Conservation (phyloP, 2,888 invertebrate genomes). For the Dolichopus griseipennis region DNA sequence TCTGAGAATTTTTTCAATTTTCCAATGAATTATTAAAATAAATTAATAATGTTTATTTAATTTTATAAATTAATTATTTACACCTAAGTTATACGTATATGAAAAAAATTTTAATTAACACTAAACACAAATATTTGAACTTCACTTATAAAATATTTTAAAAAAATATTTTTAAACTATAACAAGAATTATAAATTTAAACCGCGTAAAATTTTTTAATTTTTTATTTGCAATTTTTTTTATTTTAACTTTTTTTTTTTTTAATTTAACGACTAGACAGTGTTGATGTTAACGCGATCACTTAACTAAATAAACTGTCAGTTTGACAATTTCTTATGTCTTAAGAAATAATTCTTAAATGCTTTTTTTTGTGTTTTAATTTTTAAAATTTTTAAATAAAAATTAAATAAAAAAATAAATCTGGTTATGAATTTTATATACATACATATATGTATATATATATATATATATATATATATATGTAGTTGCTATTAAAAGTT, state of each 20-base stretch:
- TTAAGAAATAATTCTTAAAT: not conserved
- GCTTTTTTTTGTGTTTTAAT: not conserved
- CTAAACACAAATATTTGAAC: not conserved
- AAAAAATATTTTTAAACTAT: not conserved
- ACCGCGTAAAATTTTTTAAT: too few relatives aligned
- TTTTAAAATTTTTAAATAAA: too few relatives aligned
- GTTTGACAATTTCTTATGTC: not conserved
- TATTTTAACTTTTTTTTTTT: not conserved
- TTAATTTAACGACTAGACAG: too few relatives aligned
- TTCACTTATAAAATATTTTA: not conserved
- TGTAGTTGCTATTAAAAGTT: too few relatives aligned
- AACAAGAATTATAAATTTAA: too few relatives aligned
- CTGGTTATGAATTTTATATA: too few relatives aligned
- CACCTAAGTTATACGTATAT: not conserved
- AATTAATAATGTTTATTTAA: not conserved
- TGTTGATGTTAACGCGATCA: slow-evolving; percentile 3
- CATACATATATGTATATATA: too few relatives aligned
- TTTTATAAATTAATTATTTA: not conserved
- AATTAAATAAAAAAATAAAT: too few relatives aligned
- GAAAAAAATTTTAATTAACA: not conserved
- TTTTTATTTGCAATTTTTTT: too few relatives aligned
- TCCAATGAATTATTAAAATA: not conserved
- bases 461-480: too few relatives aligned
- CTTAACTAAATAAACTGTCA: slow-evolving; percentile 8
- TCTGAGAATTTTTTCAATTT: not conserved